These are phyloP conservation scores for Acanthurus leucopareius DNA, from an alignment of 2,797 vertebrate genomes.

Conservation along the genomic window DNA sequence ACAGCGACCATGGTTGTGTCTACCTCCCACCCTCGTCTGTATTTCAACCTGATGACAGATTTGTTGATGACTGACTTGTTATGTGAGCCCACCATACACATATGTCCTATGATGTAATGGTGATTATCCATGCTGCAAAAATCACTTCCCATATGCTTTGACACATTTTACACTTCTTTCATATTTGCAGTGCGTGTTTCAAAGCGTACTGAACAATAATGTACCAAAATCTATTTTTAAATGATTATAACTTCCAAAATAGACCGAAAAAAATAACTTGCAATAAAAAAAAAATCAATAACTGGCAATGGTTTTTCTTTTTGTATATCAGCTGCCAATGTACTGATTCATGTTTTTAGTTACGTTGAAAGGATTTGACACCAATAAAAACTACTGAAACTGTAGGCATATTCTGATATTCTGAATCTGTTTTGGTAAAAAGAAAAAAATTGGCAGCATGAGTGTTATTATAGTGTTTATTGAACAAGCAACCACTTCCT, in stretches of 20 bases:
- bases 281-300: no score
- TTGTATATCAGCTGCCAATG: background rate
- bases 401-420: background rate
- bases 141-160: background rate
- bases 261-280: background rate
- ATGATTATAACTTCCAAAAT: background rate
- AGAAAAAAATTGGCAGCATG: no score
- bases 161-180: no score
- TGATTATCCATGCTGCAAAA: background rate
- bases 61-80: conserved; percentile 33
- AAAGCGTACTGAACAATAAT: background rate
- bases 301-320: background rate
- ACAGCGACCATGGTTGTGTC: conserved; percentile 32
- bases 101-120: conserved; percentile 11
- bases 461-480: background rate
- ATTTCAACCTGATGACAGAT: conserved; percentile 33
- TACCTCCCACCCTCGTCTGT: conserved; percentile 48
- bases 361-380: background rate
- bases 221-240: background rate
- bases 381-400: background rate
- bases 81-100: conserved; percentile 20
- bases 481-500: conserved; percentile 21
- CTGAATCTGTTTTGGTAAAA: background rate
- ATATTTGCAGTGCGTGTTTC: background rate
- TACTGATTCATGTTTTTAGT: background rate